Evolutionary conservation across 1,140 invertebrate species (phyloP).

Genomic region (Oryctes rhinoceros): DNA sequence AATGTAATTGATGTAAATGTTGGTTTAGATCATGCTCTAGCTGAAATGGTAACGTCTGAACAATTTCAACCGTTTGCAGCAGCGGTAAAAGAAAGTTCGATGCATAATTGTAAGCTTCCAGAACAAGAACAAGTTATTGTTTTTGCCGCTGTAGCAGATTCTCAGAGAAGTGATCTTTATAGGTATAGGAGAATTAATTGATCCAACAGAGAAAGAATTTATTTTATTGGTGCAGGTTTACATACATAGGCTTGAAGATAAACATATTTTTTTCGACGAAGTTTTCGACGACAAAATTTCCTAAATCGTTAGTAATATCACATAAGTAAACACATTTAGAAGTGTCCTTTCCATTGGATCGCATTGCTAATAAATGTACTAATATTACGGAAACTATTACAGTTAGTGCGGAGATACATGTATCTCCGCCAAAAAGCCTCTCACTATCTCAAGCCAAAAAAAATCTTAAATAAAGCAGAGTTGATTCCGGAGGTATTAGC

Average conservation of each 20-base stretch:
- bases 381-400: background rate
- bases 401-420: background rate
- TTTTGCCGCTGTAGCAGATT: no score
- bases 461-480: background rate
- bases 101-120: no score
- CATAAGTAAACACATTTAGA: constrained; percentile 28
- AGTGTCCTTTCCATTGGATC: constrained; percentile 5
- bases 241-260: constrained; percentile 39
- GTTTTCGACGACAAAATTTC: constrained; percentile 41
- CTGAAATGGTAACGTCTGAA: no score
- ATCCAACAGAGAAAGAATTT: no score
- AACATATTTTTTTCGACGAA: constrained; percentile 38
- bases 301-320: background rate
- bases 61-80: no score
- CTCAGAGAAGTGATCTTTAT: no score
- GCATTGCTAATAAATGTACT: constrained; percentile 17
- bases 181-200: no score
- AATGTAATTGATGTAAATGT: no score
- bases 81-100: no score
- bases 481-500: background rate
- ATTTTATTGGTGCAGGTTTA: constrained; percentile 40
- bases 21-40: no score
- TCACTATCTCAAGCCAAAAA: background rate
- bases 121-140: no score
- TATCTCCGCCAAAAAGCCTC: no score